phyloP scores from a whole-genome alignment of 2,113 vertebrate genomes.

The Limnothrissa miodon region DNA sequence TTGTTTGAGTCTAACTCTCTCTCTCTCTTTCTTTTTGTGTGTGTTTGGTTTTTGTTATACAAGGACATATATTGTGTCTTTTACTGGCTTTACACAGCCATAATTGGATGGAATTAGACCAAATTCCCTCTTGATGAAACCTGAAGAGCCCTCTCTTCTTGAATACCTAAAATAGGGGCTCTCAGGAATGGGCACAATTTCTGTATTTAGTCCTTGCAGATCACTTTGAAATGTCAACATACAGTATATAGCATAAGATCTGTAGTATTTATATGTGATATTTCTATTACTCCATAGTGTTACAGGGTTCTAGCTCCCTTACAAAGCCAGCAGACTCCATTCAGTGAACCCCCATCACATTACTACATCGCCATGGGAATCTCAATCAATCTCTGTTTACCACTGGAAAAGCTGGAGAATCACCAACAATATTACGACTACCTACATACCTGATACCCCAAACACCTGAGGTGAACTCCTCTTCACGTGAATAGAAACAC shows the following conservation, averaged over 20 bases:
- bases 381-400: too few relatives aligned
- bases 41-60: not conserved
- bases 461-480: not conserved
- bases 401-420: too few relatives aligned
- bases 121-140: not conserved
- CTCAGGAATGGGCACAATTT: not conserved
- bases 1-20: too few relatives aligned
- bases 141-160: not conserved
- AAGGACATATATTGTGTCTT: not conserved
- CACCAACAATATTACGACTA: not conserved
- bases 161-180: not conserved
- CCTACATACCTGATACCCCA: not conserved
- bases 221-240: not conserved
- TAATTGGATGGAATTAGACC: not conserved
- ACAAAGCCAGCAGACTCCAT: too few relatives aligned
- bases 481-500: not conserved
- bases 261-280: not conserved
- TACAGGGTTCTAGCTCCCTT: too few relatives aligned
- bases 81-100: not conserved
- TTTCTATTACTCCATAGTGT: not conserved
- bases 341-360: too few relatives aligned
- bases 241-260: not conserved
- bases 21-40: not conserved
- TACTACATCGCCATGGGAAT: too few relatives aligned
- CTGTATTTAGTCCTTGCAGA: not conserved